phyloP scores from a whole-genome alignment of 2,888 invertebrate species.

The Merodon equestris region DNA sequence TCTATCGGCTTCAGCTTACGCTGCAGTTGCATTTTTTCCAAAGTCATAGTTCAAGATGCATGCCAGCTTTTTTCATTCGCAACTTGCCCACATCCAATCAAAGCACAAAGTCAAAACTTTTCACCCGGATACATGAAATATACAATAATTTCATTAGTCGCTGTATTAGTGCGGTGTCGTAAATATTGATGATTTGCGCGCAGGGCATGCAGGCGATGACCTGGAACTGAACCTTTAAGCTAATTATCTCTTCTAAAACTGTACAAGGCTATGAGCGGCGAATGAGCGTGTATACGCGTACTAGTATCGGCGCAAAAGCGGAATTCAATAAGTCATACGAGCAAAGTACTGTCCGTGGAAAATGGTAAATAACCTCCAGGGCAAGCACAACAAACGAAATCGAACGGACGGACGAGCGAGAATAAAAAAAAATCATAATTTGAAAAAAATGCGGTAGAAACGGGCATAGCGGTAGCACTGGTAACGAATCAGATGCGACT shows the following conservation, averaged over 20 bases:
- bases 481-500: constrained; percentile 34
- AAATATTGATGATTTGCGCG: constrained; percentile 61
- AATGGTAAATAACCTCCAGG: constrained; percentile 49
- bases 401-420: neutral
- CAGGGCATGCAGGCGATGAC: constrained; percentile 73
- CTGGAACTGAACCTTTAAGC: constrained; percentile 75
- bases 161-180: constrained; percentile 39
- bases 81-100: too few species aligned
- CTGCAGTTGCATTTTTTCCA: too few species aligned
- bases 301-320: constrained; percentile 20
- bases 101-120: constrained; percentile 43
- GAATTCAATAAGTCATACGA: constrained; percentile 41
- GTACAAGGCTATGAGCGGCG: constrained; percentile 37
- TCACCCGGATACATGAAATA: constrained; percentile 38
- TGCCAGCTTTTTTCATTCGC: too few species aligned
- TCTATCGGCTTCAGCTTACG: too few species aligned
- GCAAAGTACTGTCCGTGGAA: constrained; percentile 36
- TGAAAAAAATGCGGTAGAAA: neutral
- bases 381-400: neutral
- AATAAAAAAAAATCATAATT: constrained; percentile 3
- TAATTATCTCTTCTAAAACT: constrained; percentile 69
- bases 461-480: neutral
- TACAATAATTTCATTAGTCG: constrained; percentile 39
- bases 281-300: constrained; percentile 7
- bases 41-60: too few species aligned